A percentile compares a stretch with the other conserved stretches of the same genome.
Evolutionary conservation across 2,113 vertebrate species (phyloP).

Genomic region (Eublepharis macularius): DNA sequence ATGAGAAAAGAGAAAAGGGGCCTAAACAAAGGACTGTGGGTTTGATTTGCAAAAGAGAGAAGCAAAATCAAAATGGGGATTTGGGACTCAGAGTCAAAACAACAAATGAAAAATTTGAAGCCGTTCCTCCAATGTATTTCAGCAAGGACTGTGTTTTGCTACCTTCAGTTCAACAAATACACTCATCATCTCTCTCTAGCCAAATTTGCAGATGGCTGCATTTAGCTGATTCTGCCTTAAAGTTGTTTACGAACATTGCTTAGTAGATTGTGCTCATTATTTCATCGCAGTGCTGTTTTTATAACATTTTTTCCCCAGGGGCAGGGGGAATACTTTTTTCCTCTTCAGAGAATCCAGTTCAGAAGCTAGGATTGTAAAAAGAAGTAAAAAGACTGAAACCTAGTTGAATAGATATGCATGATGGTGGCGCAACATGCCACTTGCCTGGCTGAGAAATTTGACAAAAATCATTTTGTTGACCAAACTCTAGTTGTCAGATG

Average conservation of each 20-base stretch:
- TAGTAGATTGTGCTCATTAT: not conserved
- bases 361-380: not conserved
- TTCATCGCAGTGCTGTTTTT: not conserved
- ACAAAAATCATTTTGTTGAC: slow-evolving; percentile 43
- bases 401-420: rapidly evolving
- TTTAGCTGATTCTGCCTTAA: not conserved
- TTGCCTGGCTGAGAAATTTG: slow-evolving; percentile 8
- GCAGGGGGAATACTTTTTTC: too few relatives aligned
- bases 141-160: not conserved
- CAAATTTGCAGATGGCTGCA: not conserved
- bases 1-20: too few relatives aligned
- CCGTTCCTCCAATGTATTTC: too few relatives aligned
- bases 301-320: too few relatives aligned
- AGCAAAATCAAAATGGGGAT: too few relatives aligned
- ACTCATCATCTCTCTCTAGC: not conserved
- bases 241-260: not conserved
- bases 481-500: slow-evolving; percentile 40
- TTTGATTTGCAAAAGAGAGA: too few relatives aligned
- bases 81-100: too few relatives aligned
- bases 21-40: too few relatives aligned
- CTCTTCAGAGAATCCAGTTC: not conserved
- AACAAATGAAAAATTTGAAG: too few relatives aligned
- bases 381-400: not conserved
- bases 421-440: rapidly evolving
- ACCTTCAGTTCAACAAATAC: not conserved